phyloP scores from a whole-genome alignment of 2,888 invertebrate species.

The Idaea biselata region DNA sequence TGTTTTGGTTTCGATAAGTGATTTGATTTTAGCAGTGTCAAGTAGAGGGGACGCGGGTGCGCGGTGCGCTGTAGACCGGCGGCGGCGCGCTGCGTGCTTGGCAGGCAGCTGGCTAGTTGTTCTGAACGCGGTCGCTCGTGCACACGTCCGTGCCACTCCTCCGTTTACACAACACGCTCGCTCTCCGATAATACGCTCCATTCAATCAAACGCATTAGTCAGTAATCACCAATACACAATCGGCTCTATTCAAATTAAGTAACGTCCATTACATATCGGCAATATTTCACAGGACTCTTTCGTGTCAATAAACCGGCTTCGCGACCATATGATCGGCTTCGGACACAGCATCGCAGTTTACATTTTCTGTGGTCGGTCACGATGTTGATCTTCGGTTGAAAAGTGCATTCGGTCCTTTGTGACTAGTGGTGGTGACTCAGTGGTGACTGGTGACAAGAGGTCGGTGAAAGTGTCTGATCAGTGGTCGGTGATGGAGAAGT shows the following conservation, averaged over 20 bases:
- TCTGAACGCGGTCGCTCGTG: conserved; percentile 60
- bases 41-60: conserved; percentile 44
- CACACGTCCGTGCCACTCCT: conserved; percentile 53
- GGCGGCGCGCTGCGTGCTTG: conserved; percentile 13
- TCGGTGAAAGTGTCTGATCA: conserved; percentile 52
- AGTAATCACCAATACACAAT: conserved; percentile 54
- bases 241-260: conserved; percentile 41
- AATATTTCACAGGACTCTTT: conserved; percentile 26
- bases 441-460: conserved; percentile 62
- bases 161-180: conserved; percentile 38
- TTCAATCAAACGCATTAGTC: conserved; percentile 36
- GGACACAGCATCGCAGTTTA: conserved; percentile 50
- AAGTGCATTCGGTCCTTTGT: conserved; percentile 52
- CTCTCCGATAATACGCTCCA: conserved; percentile 66
- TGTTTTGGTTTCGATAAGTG: conserved; percentile 63
- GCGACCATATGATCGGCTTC: conserved; percentile 65
- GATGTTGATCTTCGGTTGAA: conserved; percentile 64
- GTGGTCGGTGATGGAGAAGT: conserved; percentile 64
- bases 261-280: conserved; percentile 36
- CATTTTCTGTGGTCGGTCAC: conserved; percentile 54
- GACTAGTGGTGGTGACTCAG: conserved; percentile 28
- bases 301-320: conserved; percentile 56
- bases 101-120: conserved; percentile 47
- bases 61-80: conserved; percentile 12
- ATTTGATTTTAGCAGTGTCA: conserved; percentile 60